These are phyloP conservation scores for Spinus olivaceus DNA, from an alignment of 2,797 vertebrate genomes.

Conservation along the genomic window DNA sequence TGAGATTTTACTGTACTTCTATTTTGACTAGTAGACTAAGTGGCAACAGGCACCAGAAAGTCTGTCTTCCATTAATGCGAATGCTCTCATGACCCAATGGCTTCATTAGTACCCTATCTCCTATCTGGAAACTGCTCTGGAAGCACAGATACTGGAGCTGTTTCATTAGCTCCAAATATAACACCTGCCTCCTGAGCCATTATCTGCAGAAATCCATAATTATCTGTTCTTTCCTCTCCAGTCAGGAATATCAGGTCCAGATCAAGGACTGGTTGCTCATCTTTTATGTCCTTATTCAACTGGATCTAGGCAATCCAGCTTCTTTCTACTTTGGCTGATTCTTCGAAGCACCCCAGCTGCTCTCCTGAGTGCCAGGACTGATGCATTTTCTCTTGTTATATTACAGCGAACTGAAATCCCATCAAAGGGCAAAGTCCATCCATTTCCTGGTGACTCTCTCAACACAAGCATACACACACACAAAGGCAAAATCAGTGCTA, in stretches of 20 bases:
- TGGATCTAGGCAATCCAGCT: background rate
- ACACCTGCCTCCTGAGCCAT: background rate
- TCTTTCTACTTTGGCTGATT: background rate
- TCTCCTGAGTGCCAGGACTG: background rate
- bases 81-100: slow-evolving; percentile 6
- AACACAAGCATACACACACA: background rate
- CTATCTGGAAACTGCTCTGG: slow-evolving; percentile 1
- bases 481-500: background rate
- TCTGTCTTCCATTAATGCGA: background rate
- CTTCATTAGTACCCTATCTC: background rate
- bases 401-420: background rate
- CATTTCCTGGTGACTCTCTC: background rate
- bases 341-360: background rate
- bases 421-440: background rate
- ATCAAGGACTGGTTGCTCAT: background rate
- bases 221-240: background rate
- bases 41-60: background rate
- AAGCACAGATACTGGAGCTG: background rate
- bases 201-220: background rate
- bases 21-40: slow-evolving; percentile 30
- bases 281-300: background rate
- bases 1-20: slow-evolving; percentile 21
- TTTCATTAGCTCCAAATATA: slow-evolving; percentile 20
- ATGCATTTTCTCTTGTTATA: background rate
- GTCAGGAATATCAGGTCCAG: background rate